These are phyloP conservation scores for Clivina fossor DNA, from an alignment of 2,888 invertebrate species.

Conservation along the genomic window DNA sequence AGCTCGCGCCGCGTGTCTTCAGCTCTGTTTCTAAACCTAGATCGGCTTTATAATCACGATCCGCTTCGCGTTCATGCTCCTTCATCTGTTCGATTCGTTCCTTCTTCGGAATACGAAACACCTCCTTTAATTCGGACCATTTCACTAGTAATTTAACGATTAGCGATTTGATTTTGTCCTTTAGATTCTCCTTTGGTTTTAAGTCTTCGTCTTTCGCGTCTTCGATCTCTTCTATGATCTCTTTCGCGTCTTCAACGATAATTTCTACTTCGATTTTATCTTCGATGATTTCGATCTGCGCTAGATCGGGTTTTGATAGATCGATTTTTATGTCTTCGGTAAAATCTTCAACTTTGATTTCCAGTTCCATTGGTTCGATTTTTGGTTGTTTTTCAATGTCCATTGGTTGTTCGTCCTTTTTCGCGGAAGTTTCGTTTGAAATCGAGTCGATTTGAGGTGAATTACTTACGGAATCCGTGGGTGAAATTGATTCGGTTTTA, in stretches of 20 bases:
- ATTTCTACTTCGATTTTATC: not conserved
- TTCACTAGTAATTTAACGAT: constrained; percentile 66
- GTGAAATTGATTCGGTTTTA: constrained; percentile 48
- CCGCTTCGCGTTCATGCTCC: constrained; percentile 90
- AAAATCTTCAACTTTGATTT: constrained; percentile 19
- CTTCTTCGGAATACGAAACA: constrained; percentile 91
- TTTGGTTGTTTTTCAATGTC: too few relatives aligned
- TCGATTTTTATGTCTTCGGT: constrained; percentile 6
- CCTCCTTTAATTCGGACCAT: constrained; percentile 76
- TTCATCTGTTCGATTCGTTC: constrained; percentile 94
- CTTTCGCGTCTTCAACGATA: constrained; percentile 1
- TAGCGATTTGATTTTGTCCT: constrained; percentile 58
- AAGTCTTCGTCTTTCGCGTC: constrained; percentile 23
- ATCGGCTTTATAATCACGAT: constrained; percentile 54
- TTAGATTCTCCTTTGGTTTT: constrained; percentile 37
- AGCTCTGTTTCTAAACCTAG: constrained; percentile 43
- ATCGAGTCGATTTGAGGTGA: constrained; percentile 47
- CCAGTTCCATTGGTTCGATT: constrained; percentile 15
- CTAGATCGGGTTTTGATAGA: constrained; percentile 8
- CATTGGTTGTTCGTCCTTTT: constrained; percentile 16
- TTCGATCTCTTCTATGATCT: constrained; percentile 5
- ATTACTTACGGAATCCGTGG: constrained; percentile 51
- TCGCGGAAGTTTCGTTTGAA: constrained; percentile 23
- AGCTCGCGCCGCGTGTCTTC: constrained; percentile 45
- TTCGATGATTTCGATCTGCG: too few relatives aligned